Evolutionary conservation across 2,888 invertebrate genomes (phyloP), one percentile per base, ranked within the genome.

Genomic region (Cephus pygmeus): DNA sequence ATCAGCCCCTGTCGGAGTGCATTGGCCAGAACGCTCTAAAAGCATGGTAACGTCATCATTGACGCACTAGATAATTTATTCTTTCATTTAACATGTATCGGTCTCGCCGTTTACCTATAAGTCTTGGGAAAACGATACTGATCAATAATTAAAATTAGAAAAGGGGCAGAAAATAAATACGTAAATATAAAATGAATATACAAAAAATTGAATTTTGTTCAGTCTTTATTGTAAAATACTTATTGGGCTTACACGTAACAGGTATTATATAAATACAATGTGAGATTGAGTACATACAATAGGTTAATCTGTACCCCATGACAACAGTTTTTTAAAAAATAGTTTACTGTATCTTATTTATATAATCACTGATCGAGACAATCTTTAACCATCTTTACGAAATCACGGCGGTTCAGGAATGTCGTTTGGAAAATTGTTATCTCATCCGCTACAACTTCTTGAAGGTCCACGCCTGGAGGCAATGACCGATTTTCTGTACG

Each of bases 1-100:
- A 81, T 76, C 79, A 84, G 80, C 85, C 85, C 84, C 88, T 86
- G 82, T 83, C 84, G 84, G 81, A 75, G 77, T 75, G 73, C 80
- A 80, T 31, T 71, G 31, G 33, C 71, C 33, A 71, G 31, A 81
- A 80, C 77, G 79, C 80, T 83, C 83, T 82, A 81, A 85, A 87
- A 87, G 86, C 85, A 85, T 31, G 33, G 4, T 71, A 71, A 9
- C 71, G 71, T 71, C 12, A 33, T 23, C 71, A 34, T 6, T 71
- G 31, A 71, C 71, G 33, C 71, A 34, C 6, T 31, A 31, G 71
- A 71, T 31, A 71, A 71, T 71, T 71, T 34, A 71, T 71, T 71
- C 2, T 12, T 71, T 12, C 71, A 31, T 71, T 12, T 71, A 33
- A 2, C 9, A 2, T 6, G 56, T 23, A 56, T 56, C 56, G 23